Conservation (phyloP, 2,797 vertebrate species). For the Podarcis lilfordi region DNA sequence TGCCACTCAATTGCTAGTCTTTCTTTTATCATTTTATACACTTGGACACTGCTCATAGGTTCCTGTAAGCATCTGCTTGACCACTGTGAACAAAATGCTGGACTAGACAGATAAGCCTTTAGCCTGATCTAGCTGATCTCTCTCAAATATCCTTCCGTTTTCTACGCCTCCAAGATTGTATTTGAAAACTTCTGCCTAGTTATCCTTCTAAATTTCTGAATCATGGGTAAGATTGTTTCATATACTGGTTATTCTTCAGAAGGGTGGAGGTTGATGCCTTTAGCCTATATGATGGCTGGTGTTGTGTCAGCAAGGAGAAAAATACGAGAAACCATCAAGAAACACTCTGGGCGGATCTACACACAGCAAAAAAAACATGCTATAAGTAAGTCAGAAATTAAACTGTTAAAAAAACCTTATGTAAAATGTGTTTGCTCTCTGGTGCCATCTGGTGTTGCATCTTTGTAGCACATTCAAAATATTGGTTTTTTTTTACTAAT, state of each 20-base stretch:
- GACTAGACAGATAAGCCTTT: too few relatives aligned
- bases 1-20: constrained; percentile 17
- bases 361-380: too few relatives aligned
- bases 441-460: too few relatives aligned
- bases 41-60: rapidly evolving
- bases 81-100: too few relatives aligned
- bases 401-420: too few relatives aligned
- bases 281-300: neutral
- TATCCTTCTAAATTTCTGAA: neutral
- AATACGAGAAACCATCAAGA: too few relatives aligned
- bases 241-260: neutral
- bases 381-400: too few relatives aligned
- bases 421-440: too few relatives aligned
- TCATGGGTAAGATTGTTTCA: neutral
- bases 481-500: too few relatives aligned
- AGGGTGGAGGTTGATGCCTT: neutral
- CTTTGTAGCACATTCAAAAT: too few relatives aligned
- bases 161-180: neutral
- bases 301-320: neutral
- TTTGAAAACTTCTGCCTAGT: neutral
- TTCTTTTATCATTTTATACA: neutral
- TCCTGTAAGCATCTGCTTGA: too few relatives aligned
- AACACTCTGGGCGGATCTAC: too few relatives aligned
- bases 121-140: neutral
- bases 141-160: constrained; percentile 24